Evolutionary conservation across 2,113 vertebrate species (phyloP).

Genomic region (Fulica atra): DNA sequence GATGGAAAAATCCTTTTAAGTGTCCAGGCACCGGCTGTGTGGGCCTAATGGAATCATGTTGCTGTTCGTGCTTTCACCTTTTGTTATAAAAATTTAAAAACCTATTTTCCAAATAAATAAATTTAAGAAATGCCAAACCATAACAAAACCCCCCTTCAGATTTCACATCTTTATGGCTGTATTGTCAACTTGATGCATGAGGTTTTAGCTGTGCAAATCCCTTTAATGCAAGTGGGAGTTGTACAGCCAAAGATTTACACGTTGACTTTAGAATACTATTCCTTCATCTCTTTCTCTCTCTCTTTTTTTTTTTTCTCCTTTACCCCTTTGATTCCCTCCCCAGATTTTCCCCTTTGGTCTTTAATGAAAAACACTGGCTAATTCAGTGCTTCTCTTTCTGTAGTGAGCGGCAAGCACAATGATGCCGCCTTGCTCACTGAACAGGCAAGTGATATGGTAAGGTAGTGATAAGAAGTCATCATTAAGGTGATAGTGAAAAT

Average conservation of each 20-base stretch:
- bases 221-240: slow-evolving; percentile 58
- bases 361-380: not conserved
- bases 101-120: slow-evolving; percentile 54
- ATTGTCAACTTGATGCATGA: slow-evolving; percentile 59
- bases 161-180: slow-evolving; percentile 35
- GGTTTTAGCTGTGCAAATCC: slow-evolving; percentile 61
- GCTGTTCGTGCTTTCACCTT: slow-evolving; percentile 1
- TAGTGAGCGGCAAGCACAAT: not conserved
- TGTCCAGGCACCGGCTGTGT: not conserved
- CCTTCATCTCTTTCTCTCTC: not conserved
- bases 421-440: not conserved
- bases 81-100: slow-evolving; percentile 49
- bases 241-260: slow-evolving; percentile 47
- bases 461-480: not conserved
- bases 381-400: not conserved
- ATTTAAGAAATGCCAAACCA: slow-evolving; percentile 23
- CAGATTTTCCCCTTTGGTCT: not conserved
- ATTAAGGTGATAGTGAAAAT: slow-evolving; percentile 11
- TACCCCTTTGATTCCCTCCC: not conserved
- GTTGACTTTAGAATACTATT: slow-evolving; percentile 53
- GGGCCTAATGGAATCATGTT: not conserved
- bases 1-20: not conserved
- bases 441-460: not conserved
- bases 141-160: not conserved
- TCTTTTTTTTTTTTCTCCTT: not conserved